Conservation (phyloP, 2,113 vertebrate species). For the Gavia stellata region DNA sequence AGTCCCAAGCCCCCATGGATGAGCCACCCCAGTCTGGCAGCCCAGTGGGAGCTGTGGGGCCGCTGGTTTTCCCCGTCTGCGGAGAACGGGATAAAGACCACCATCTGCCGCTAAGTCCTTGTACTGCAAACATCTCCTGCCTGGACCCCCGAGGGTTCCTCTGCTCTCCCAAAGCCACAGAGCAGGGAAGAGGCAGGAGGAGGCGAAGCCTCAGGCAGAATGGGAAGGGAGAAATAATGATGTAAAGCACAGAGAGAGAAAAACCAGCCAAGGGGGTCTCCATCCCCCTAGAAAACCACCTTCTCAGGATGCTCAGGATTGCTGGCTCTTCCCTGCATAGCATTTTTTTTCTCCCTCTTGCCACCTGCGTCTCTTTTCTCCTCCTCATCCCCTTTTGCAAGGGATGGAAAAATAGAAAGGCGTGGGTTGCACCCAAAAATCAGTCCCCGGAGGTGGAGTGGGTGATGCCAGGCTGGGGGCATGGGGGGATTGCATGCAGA, state of each 20-base stretch:
- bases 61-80: rapidly evolving
- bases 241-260: neutral
- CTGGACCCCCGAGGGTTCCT: neutral
- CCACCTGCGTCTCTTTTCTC: neutral
- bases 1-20: neutral
- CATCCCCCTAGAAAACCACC: neutral
- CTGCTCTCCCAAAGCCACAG: neutral
- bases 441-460: neutral
- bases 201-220: neutral
- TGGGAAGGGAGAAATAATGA: neutral
- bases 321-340: rapidly evolving
- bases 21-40: neutral
- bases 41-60: neutral
- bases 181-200: rapidly evolving
- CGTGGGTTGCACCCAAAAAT: rapidly evolving
- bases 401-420: too few relatives aligned
- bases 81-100: neutral
- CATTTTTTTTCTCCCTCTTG: neutral
- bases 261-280: rapidly evolving
- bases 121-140: neutral
- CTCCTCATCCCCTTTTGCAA: neutral
- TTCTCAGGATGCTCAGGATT: neutral
- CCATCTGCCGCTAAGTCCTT: neutral
- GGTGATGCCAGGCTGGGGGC: neutral
- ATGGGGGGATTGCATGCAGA: neutral